phyloP scores from a whole-genome alignment of 1,140 invertebrate species.

The Magallana angulata region DNA sequence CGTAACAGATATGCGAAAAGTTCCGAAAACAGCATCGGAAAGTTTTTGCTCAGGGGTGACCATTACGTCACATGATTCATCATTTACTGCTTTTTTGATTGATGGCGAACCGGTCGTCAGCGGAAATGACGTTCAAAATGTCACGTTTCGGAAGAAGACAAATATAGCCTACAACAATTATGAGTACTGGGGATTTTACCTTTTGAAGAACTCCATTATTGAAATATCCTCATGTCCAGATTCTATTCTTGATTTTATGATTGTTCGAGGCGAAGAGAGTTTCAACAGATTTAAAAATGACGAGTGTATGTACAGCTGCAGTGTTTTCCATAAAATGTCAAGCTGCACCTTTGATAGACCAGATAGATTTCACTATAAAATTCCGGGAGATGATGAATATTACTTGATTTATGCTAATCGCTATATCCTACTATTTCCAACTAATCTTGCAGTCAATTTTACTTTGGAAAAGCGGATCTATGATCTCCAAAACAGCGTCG shows the following conservation, averaged over 20 bases:
- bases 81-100: background rate
- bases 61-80: background rate
- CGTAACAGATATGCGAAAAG: conserved; percentile 12
- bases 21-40: background rate
- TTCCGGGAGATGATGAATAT: background rate
- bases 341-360: background rate
- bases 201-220: background rate
- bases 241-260: background rate
- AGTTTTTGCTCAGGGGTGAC: background rate
- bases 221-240: background rate
- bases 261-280: background rate
- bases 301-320: background rate
- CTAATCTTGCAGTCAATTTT: background rate
- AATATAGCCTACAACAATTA: background rate
- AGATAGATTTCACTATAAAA: background rate
- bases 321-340: background rate
- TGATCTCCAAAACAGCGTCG: background rate
- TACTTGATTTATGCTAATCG: conserved; percentile 12
- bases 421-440: background rate
- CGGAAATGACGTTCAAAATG: background rate
- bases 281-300: background rate
- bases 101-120: background rate
- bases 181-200: conserved; percentile 18
- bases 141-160: background rate
- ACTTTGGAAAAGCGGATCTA: conserved; percentile 3